Percentiles rank a stretch among this genome's conserved stretches.
Evolutionary conservation across 2,113 vertebrate genomes (phyloP).

Genomic region (Paraplagusia blochii): DNA sequence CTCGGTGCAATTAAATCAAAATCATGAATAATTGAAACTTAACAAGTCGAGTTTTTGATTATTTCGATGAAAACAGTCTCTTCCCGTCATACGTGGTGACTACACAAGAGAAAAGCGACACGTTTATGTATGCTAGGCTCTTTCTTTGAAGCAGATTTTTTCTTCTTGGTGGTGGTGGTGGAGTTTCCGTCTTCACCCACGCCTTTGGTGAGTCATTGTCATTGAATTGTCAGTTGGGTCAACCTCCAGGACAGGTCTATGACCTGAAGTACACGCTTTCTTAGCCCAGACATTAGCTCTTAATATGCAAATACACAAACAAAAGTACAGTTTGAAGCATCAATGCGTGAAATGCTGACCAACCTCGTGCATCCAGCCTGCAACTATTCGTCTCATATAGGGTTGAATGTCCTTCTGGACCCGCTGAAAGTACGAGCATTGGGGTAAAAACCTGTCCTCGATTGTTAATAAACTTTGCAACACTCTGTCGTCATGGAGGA

Average conservation of each 20-base stretch:
- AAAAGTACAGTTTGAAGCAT: slow-evolving; percentile 1
- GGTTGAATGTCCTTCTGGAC: slow-evolving; percentile 93
- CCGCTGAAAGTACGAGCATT: slow-evolving; percentile 88
- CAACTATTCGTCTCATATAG: slow-evolving; percentile 91
- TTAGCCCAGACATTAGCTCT: neutral
- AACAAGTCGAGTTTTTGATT: slow-evolving; percentile 50
- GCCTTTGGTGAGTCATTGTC: slow-evolving; percentile 73
- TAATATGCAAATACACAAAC: slow-evolving; percentile 4
- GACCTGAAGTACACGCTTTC: neutral
- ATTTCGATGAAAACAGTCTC: slow-evolving; percentile 77
- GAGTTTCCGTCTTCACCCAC: slow-evolving; percentile 69
- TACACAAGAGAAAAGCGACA: slow-evolving; percentile 3
- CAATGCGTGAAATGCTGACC: slow-evolving; percentile 52
- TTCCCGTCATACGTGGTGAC: slow-evolving; percentile 37
- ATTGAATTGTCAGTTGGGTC: slow-evolving; percentile 55
- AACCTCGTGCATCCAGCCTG: slow-evolving; percentile 98
- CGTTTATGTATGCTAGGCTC: slow-evolving; percentile 40
- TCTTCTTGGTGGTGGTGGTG: slow-evolving; percentile 36
- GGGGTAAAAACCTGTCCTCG: slow-evolving; percentile 90
- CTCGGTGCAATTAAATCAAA: slow-evolving; percentile 68
- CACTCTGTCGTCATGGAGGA: slow-evolving; percentile 88
- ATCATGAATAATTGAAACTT: slow-evolving; percentile 78
- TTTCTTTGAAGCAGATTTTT: slow-evolving; percentile 59
- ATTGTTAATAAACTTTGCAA: slow-evolving; percentile 87
- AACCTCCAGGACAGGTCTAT: slow-evolving; percentile 24